Percentiles rank a stretch among this genome's conserved stretches.
These are phyloP conservation scores for Zaprionus vittiger DNA, from an alignment of 1,140 invertebrate genomes.

Conservation along the genomic window DNA sequence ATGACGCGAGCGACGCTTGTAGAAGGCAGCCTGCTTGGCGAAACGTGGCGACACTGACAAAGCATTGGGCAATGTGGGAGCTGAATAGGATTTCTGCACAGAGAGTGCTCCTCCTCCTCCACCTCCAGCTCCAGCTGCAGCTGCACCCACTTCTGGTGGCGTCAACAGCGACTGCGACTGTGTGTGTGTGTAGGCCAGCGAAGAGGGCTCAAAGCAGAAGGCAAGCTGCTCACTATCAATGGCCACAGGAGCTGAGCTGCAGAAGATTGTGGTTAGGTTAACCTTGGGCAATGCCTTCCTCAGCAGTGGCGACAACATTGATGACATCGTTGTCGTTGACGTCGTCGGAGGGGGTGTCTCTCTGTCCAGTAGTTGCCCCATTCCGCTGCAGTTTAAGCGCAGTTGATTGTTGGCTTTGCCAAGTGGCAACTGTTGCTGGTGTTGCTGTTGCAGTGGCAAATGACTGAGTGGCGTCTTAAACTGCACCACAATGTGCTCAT, in stretches of 20 bases:
- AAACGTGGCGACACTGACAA: constrained; percentile 79
- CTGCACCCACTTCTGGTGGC: constrained; percentile 34
- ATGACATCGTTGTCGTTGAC: constrained; percentile 26
- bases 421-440: constrained; percentile 20
- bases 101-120: constrained; percentile 30
- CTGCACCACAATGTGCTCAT: constrained; percentile 63
- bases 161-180: constrained; percentile 38
- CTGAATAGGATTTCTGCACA: constrained; percentile 82
- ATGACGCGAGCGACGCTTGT: constrained; percentile 80
- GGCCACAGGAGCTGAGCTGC: constrained; percentile 68
- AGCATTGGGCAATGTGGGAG: constrained; percentile 77
- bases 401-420: constrained; percentile 56
- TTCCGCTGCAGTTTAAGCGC: constrained; percentile 43
- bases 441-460: constrained; percentile 59
- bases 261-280: constrained; percentile 79
- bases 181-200: constrained; percentile 45
- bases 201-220: constrained; percentile 67
- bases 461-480: constrained; percentile 74
- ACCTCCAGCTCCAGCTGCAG: background rate
- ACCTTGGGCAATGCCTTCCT: constrained; percentile 78
- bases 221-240: constrained; percentile 55
- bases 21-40: constrained; percentile 75
- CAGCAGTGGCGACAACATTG: constrained; percentile 45
- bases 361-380: constrained; percentile 28
- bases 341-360: constrained; percentile 57